A percentile compares a stretch with the other conserved stretches of the same genome.
phyloP scores from a whole-genome alignment of 2,113 vertebrate species.

The Pipa parva region DNA sequence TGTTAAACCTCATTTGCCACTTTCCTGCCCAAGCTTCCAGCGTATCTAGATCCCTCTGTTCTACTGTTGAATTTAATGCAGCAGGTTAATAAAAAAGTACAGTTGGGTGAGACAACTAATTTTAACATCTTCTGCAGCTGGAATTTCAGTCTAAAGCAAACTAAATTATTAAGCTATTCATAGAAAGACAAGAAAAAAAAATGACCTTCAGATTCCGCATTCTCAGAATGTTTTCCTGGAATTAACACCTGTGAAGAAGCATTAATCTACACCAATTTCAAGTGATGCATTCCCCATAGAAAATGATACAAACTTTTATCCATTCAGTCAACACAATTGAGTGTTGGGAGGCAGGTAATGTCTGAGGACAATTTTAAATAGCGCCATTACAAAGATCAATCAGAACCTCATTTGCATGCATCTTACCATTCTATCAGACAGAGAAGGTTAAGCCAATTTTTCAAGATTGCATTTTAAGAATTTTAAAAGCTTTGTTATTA shows the following conservation, averaged over 20 bases:
- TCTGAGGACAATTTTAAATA: slow-evolving; percentile 56
- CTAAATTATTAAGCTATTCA: slow-evolving; percentile 14
- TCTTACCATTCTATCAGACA: slow-evolving; percentile 43
- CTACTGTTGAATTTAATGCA: neutral
- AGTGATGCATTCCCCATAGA: slow-evolving; percentile 12
- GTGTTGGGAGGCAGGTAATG: slow-evolving; percentile 39
- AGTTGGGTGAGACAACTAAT: slow-evolving; percentile 2
- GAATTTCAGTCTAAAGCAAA: slow-evolving; percentile 15
- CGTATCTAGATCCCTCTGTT: no score
- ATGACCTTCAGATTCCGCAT: slow-evolving; percentile 28
- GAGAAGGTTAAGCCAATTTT: slow-evolving; percentile 63
- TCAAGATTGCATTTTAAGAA: slow-evolving; percentile 59
- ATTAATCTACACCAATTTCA: slow-evolving; percentile 26
- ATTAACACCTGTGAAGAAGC: slow-evolving; percentile 15
- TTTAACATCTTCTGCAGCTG: neutral
- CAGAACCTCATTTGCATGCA: slow-evolving; percentile 61
- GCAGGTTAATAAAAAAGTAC: neutral
- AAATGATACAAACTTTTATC: slow-evolving; percentile 21
- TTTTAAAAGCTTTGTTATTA: slow-evolving; percentile 64
- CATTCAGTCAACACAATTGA: slow-evolving; percentile 24
- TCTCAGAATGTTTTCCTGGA: slow-evolving; percentile 16
- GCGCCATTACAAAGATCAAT: slow-evolving; percentile 64
- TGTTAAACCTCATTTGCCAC: no score
- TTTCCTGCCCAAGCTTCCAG: no score
- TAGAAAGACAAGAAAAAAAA: slow-evolving; percentile 18